These are phyloP conservation scores for Phallusia fumigata DNA, from an alignment of 23 tunicate genomes.

Conservation along the genomic window DNA sequence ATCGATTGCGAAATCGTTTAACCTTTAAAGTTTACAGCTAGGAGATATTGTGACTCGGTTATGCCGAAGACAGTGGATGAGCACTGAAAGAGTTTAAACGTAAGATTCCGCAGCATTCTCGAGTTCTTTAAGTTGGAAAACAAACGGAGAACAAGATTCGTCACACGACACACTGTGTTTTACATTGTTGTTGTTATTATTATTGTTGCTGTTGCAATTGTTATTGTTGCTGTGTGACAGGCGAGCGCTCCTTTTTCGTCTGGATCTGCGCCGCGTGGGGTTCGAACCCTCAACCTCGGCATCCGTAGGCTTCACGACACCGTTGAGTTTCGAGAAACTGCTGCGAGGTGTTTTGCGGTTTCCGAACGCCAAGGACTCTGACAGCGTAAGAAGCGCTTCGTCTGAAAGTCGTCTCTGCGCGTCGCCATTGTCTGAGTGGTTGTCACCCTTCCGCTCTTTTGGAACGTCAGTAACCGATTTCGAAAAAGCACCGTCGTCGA, in stretches of 20 bases:
- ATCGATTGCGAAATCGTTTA: too few relatives aligned
- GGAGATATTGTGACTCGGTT: too few relatives aligned
- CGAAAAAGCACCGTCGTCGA: neutral
- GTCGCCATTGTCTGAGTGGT: neutral
- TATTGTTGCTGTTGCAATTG: neutral
- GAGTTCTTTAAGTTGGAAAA: conserved; percentile 1
- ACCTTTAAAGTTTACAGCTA: too few relatives aligned
- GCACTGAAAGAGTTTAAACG: neutral
- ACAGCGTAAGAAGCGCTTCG: conserved; percentile 17
- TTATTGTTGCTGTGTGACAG: neutral
- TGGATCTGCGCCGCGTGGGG: neutral
- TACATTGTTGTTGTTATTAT: neutral
- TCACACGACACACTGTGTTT: neutral
- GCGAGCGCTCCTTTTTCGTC: conserved; percentile 1
- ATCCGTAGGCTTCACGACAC: neutral
- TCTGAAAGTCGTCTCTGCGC: conserved; percentile 15
- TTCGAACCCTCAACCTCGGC: neutral
- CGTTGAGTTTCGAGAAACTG: neutral
- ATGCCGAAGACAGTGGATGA: neutral
- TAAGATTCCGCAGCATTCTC: conserved; percentile 14
- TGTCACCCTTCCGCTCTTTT: neutral
- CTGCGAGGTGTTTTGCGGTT: conserved; percentile 33
- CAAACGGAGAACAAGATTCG: neutral
- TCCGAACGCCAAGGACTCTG: conserved; percentile 53
- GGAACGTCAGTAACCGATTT: neutral